Percentiles rank a stretch among this genome's conserved stretches.
Conservation (phyloP, 2,888 invertebrate species). For the Cheilosia scutellata region DNA sequence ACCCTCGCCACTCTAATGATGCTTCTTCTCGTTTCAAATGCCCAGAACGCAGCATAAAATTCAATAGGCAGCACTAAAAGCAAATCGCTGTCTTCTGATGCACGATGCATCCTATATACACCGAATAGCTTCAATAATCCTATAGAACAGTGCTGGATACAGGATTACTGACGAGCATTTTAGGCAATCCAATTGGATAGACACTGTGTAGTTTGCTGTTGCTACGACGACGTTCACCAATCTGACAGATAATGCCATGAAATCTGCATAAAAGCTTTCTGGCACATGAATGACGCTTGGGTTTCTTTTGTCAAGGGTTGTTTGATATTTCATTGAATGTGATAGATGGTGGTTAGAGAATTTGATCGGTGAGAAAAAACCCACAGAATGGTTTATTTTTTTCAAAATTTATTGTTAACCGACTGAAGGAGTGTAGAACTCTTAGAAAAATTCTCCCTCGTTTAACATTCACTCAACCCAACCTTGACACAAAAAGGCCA, state of each 20-base stretch:
- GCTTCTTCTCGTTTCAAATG: too few relatives aligned
- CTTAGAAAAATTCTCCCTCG: background rate
- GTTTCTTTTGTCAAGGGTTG: background rate
- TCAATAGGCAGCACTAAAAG: background rate
- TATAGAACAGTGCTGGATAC: background rate
- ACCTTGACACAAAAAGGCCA: background rate
- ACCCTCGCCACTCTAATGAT: too few relatives aligned
- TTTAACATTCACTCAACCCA: background rate
- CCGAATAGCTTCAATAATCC: background rate
- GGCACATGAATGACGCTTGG: background rate
- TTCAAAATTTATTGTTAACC: too few relatives aligned
- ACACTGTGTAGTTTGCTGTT: background rate
- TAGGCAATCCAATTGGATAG: conserved; percentile 9
- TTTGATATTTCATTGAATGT: background rate
- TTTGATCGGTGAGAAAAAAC: background rate
- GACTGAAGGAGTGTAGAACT: too few relatives aligned
- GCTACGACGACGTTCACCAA: background rate
- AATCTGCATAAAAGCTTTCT: background rate
- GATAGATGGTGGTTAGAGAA: background rate
- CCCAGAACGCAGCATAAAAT: background rate
- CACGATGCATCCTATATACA: background rate
- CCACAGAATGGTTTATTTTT: background rate
- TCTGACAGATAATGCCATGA: background rate
- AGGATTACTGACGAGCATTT: background rate
- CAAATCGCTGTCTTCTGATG: background rate